Base-by-base conservation (phyloP, 2,113 vertebrate species). In the Peromyscus californicus region DNA sequence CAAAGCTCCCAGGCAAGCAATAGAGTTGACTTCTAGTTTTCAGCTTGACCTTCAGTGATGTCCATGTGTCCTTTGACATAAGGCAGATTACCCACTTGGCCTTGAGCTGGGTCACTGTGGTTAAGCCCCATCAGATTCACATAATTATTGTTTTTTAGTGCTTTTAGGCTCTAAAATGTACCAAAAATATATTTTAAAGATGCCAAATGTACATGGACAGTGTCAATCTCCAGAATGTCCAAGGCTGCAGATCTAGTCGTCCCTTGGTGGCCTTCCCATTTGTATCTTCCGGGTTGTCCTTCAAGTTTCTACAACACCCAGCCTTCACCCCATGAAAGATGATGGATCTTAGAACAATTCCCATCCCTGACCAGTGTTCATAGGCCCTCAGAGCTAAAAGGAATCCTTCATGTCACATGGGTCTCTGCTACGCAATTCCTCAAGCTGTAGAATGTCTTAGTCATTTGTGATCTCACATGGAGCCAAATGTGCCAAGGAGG, bases 151-250 rank as follows among this genome's bases (percentile, higher is more conserved):
- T 42, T 45, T 59, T 90, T 87, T 15, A 16, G 82, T 42, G n/a
- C 31, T 93, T 36, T n/a, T 13, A 24, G 59, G 72, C 21, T 36
- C 17, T 29, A 42, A 29, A 39, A 39, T 17, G 70, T 75, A 51
- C 70, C 24, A 36, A 29, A 74, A 86, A 31, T 2, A 63, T 11
- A 9, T 13, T 70, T 84, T 42, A 24, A 51, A 26, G 42, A 79
- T n/a, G 59, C 17, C 24, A n/a, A 79, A 11, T 72, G n/a, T 12
- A n/a, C 11, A 59, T n/a, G 13, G 6, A 67, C 0, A 0, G 42
- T 9, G 45, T 61, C 42, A 33, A 42, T 70, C 83, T 63, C 63
- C 26, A 89, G 69, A 0, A 4, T 0, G 57, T 51, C 61, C 59
- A 11, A 45, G 15, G 39, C 8, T 24, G 22, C 54, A 45, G 31